phyloP scores from a whole-genome alignment of 2,113 vertebrate species.

The Artemisiospiza belli region DNA sequence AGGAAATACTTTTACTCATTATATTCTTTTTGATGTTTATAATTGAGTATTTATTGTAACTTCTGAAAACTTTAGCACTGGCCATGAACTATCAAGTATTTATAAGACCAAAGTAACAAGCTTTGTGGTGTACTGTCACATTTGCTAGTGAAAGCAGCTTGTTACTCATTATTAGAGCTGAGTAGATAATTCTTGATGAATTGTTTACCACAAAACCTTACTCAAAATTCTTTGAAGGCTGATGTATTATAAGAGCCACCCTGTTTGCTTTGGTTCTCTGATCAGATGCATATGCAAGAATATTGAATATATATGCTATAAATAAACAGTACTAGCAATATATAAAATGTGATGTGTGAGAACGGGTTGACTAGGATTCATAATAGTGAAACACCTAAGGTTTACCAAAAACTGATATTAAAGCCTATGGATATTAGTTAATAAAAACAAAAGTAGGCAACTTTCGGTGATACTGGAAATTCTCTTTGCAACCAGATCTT shows the following conservation, averaged over 20 bases:
- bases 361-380: background rate
- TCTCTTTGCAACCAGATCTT: background rate
- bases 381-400: background rate
- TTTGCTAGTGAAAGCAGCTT: background rate
- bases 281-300: background rate
- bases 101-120: background rate
- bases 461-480: background rate
- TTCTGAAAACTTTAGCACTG: background rate
- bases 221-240: background rate
- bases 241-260: background rate
- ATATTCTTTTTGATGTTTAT: background rate
- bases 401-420: background rate
- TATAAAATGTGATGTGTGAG: background rate
- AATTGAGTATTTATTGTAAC: conserved; percentile 24
- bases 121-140: background rate
- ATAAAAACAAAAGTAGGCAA: background rate
- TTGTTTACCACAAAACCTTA: background rate
- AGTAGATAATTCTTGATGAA: background rate
- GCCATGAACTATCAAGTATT: background rate
- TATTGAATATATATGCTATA: background rate
- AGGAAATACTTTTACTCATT: conserved; percentile 6
- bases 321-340: background rate
- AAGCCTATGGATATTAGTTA: background rate
- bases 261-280: background rate
- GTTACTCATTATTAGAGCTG: background rate